Conservation (phyloP, 2,113 vertebrate species). For the Pseudolaguvia tuberculata region DNA sequence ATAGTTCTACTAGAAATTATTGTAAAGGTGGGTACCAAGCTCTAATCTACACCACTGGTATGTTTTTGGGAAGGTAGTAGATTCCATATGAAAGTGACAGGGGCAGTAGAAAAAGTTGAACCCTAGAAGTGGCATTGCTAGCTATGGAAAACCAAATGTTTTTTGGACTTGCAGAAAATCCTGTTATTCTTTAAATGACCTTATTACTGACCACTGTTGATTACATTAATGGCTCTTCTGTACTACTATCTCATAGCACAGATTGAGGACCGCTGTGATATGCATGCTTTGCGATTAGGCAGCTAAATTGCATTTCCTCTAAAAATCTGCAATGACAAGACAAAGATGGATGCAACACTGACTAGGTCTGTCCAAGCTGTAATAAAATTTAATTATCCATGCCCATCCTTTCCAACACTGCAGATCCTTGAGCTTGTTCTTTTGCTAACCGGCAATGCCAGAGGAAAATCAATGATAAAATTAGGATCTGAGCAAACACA, state of each 20-base stretch:
- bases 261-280: not conserved
- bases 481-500: conserved; percentile 35
- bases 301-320: conserved; percentile 28
- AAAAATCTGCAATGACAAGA: conserved; percentile 5
- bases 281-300: not conserved
- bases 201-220: not conserved
- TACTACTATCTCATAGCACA: not conserved
- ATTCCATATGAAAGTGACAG: not conserved
- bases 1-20: not conserved
- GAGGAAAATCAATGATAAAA: conserved; percentile 40
- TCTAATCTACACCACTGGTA: not conserved
- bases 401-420: conserved; percentile 17
- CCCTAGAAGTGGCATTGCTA: not conserved
- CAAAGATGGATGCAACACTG: conserved; percentile 8
- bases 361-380: conserved; percentile 6
- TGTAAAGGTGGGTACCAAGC: too few relatives aligned
- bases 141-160: not conserved
- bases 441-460: conserved; percentile 11
- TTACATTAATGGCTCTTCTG: not conserved
- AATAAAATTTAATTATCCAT: conserved; percentile 26
- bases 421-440: conserved; percentile 22
- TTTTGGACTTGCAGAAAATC: not conserved
- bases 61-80: not conserved
- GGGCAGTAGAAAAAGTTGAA: not conserved
- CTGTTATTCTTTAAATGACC: not conserved